Evolutionary conservation across 37 sponge, comb jelly and placozoan genomes (phyloP).

Genomic region (Hexactinellida sp.): DNA sequence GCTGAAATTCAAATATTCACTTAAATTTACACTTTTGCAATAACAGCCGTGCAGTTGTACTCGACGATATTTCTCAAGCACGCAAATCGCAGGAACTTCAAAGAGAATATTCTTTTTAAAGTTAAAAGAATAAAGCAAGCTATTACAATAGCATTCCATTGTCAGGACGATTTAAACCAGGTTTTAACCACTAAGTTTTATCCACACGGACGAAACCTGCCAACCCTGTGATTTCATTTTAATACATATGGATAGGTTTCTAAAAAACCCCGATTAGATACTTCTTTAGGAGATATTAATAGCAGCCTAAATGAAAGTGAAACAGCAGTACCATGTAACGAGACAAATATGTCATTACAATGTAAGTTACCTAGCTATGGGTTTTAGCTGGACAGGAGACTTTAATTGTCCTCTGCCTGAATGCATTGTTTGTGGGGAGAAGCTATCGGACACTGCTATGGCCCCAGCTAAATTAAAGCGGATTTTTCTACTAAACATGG

Average conservation of each 20-base stretch:
- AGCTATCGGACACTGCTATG: not conserved
- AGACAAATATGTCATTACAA: not conserved
- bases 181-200: too few species aligned
- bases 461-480: not conserved
- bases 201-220: too few species aligned
- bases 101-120: too few species aligned
- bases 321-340: not conserved
- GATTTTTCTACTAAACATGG: not conserved
- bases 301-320: not conserved
- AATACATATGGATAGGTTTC: not conserved
- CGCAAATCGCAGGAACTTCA: too few species aligned
- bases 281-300: not conserved
- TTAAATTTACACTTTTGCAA: too few species aligned
- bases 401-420: not conserved
- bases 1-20: too few species aligned
- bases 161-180: too few species aligned
- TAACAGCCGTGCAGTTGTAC: too few species aligned
- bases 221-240: too few species aligned
- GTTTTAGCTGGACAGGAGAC: not conserved
- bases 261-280: not conserved
- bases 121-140: too few species aligned
- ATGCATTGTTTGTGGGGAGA: slow-evolving; percentile 5
- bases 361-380: not conserved
- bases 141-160: too few species aligned
- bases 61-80: too few species aligned